These are phyloP conservation scores for Onychorhynchus coronatus DNA, from an alignment of 2,113 vertebrate species.

Conservation along the genomic window DNA sequence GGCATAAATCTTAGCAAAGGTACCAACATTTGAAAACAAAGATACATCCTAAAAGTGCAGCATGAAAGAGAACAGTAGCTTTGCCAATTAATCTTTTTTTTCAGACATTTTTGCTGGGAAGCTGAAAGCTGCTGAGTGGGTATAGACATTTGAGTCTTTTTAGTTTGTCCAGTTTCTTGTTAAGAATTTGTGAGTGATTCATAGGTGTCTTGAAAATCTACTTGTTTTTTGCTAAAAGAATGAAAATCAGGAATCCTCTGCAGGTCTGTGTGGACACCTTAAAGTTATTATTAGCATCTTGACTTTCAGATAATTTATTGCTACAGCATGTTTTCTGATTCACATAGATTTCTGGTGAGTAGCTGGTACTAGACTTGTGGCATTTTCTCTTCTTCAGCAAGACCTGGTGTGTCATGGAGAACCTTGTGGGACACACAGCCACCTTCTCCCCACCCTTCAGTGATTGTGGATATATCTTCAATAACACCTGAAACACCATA, in stretches of 20 bases:
- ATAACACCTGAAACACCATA: not conserved
- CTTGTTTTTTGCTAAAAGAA: not conserved
- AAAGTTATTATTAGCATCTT: not conserved
- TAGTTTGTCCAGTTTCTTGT: not conserved
- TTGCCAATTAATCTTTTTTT: not conserved
- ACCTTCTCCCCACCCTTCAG: not conserved
- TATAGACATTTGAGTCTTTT: not conserved
- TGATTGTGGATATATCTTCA: not conserved
- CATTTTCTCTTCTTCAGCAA: not conserved
- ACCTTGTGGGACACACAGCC: not conserved
- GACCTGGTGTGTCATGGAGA: not conserved
- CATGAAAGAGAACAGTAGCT: not conserved
- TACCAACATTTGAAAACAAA: not conserved
- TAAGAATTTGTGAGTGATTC: not conserved
- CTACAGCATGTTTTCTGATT: fast-evolving
- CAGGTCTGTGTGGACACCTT: not conserved
- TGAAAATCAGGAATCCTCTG: not conserved
- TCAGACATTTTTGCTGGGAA: not conserved
- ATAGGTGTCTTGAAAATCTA: not conserved
- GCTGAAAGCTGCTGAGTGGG: not conserved
- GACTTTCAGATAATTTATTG: not conserved
- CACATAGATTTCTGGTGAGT: not conserved
- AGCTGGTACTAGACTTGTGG: not conserved
- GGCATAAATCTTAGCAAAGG: not conserved
- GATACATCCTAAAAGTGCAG: not conserved